These are phyloP conservation scores for Radopholus similis DNA, from an alignment of 1,140 invertebrate genomes.

Conservation along the genomic window DNA sequence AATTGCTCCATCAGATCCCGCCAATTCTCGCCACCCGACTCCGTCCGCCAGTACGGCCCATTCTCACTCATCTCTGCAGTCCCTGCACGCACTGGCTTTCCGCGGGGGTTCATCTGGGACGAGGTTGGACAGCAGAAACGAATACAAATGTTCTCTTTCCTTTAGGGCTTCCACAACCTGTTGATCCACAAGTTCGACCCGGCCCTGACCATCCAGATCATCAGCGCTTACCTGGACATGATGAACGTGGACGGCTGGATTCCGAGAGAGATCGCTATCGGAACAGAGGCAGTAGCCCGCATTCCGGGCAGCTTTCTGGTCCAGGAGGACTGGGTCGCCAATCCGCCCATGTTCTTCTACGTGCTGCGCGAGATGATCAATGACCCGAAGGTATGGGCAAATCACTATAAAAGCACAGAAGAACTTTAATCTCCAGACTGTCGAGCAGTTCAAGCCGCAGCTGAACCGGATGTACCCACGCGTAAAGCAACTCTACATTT, in stretches of 20 bases:
- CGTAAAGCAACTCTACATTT: conserved; percentile 83
- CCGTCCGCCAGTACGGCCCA: conserved; percentile 76
- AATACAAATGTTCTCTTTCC: no score
- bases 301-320: conserved; percentile 87
- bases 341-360: conserved; percentile 57
- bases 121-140: no score
- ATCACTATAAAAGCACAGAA: no score
- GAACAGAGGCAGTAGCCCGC: conserved; percentile 70
- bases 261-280: conserved; percentile 84
- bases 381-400: conserved; percentile 19
- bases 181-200: conserved; percentile 83
- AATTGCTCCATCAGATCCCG: conserved; percentile 64
- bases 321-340: conserved; percentile 79
- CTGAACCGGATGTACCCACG: conserved; percentile 64
- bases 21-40: conserved; percentile 62
- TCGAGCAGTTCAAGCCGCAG: conserved; percentile 55
- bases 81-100: conserved; percentile 94
- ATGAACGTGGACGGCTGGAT: conserved; percentile 98
- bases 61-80: conserved; percentile 84
- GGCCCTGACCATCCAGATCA: conserved; percentile 62
- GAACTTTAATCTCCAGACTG: conserved; percentile 39
- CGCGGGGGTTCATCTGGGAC: conserved; percentile 96
- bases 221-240: conserved; percentile 24
- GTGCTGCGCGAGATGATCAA: conserved; percentile 39
- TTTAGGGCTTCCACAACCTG: conserved; percentile 94